Evolutionary conservation across 2,113 vertebrate genomes (phyloP).

Genomic region (Riparia riparia): DNA sequence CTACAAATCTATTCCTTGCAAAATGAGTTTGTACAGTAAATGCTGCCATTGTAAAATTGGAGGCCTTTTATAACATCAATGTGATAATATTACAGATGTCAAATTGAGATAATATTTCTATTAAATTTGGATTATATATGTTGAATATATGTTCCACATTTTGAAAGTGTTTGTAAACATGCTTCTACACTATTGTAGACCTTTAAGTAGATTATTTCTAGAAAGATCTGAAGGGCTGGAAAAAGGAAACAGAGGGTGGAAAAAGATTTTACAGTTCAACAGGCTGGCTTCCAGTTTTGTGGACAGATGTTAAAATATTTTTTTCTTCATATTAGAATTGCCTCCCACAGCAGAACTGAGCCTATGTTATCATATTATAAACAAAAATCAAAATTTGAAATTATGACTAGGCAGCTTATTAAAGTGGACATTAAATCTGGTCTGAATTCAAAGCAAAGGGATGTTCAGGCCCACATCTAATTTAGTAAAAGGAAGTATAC

Average conservation of each 20-base stretch:
- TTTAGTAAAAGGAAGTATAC: background rate
- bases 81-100: background rate
- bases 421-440: background rate
- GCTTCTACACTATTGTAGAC: background rate
- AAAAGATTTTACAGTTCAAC: background rate
- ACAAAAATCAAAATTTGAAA: background rate
- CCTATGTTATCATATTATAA: background rate
- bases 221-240: background rate
- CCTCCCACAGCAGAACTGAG: background rate
- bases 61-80: background rate
- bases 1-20: background rate
- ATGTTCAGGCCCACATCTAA: background rate
- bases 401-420: background rate
- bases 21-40: background rate
- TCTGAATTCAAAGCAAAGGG: background rate
- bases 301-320: background rate
- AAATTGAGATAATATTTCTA: background rate
- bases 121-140: background rate
- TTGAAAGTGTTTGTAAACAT: background rate
- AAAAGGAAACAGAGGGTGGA: background rate
- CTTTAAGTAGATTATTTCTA: background rate
- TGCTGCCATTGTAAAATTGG: background rate
- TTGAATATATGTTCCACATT: background rate
- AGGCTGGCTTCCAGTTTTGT: background rate
- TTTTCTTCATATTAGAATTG: background rate